Conservation (phyloP, 2,113 vertebrate genomes). For the Spea bombifrons region DNA sequence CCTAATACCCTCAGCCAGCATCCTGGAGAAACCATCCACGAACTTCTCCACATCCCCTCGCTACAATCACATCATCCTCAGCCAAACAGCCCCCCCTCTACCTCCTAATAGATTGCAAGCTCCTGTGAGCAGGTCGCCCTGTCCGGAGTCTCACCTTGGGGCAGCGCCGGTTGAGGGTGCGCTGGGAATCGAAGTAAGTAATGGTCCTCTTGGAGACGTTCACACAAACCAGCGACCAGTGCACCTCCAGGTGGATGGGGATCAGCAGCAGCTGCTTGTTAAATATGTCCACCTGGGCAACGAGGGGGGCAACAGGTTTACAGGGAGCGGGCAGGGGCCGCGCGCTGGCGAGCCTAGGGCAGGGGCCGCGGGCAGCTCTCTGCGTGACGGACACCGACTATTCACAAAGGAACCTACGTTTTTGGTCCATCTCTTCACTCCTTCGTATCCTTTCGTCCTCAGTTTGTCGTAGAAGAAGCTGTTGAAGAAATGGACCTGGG, state of each 20-base stretch:
- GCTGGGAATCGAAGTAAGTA: conserved; percentile 89
- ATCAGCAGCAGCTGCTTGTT: conserved; percentile 86
- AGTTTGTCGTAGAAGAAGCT: conserved; percentile 94
- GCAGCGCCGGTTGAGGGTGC: conserved; percentile 87
- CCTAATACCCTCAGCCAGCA: no score
- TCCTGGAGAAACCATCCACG: no score
- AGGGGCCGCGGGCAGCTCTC: no score
- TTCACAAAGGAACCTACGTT: conserved; percentile 67
- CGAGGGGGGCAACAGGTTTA: no score
- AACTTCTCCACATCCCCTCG: no score
- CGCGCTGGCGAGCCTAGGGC: no score
- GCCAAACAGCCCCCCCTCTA: no score
- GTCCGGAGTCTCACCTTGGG: conserved; percentile 72
- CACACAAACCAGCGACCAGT: conserved; percentile 88
- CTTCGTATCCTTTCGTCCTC: conserved; percentile 88
- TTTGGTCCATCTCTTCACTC: conserved; percentile 92
- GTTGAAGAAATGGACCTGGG: conserved; percentile 91
- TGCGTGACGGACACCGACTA: no score
- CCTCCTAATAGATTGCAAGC: no score
- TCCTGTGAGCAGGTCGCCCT: no score
- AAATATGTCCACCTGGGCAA: conserved; percentile 83
- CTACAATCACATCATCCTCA: no score
- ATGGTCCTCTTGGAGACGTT: conserved; percentile 78
- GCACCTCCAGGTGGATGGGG: conserved; percentile 89
- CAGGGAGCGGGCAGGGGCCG: no score